A percentile compares a stretch with the other conserved stretches of the same genome.
These are phyloP conservation scores for Cerastis rubricosa DNA, from an alignment of 2,888 invertebrate species.

Conservation along the genomic window DNA sequence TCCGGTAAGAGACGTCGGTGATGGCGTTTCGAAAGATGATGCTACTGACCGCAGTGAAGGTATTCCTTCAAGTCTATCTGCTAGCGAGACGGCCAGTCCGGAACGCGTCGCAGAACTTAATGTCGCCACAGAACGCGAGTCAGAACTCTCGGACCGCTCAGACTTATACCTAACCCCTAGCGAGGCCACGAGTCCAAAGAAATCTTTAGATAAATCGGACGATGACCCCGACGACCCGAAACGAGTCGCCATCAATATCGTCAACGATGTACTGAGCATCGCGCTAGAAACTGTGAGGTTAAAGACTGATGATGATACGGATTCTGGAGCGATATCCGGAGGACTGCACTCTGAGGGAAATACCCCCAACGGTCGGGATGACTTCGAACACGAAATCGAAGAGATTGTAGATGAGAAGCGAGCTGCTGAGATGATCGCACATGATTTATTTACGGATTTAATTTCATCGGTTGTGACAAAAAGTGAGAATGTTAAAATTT, in stretches of 20 bases:
- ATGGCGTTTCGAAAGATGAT: conserved; percentile 83
- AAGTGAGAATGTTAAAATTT: conserved; percentile 60
- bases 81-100: conserved; percentile 88
- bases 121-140: conserved; percentile 89
- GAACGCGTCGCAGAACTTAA: conserved; percentile 85
- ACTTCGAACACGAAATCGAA: conserved; percentile 86
- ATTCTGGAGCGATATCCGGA: conserved; percentile 88
- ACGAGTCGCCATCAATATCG: conserved; percentile 86
- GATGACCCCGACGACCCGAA: conserved; percentile 78
- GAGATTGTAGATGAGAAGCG: conserved; percentile 82
- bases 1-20: conserved; percentile 88
- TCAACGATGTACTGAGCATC: conserved; percentile 87
- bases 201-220: conserved; percentile 86
- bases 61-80: conserved; percentile 87
- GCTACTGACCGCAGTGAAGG: conserved; percentile 89
- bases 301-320: conserved; percentile 87
- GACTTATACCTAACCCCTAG: conserved; percentile 93
- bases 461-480: conserved; percentile 78
- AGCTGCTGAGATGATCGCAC: conserved; percentile 81
- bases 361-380: conserved; percentile 87
- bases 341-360: conserved; percentile 87
- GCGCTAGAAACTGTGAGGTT: conserved; percentile 86
- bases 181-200: conserved; percentile 90
- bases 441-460: conserved; percentile 82
- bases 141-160: conserved; percentile 92